Conservation (phyloP, 2,113 vertebrate genomes). For the Martes martes region DNA sequence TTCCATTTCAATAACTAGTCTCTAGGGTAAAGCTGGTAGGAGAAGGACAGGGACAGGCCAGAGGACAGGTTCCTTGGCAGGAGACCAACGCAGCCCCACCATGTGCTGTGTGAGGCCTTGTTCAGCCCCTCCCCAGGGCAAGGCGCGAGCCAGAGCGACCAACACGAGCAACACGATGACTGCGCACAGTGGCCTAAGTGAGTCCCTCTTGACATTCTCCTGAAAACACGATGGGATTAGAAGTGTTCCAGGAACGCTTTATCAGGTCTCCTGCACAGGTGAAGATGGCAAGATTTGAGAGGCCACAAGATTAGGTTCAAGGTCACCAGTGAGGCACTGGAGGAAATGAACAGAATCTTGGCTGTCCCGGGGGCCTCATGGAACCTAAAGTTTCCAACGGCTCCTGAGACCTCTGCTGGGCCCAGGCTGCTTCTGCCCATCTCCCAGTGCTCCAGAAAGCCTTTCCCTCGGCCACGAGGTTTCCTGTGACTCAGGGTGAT, state of each 20-base stretch:
- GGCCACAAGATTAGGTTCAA: neutral
- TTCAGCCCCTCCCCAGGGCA: too few species aligned
- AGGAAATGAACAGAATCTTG: neutral
- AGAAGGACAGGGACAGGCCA: neutral
- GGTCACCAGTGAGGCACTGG: neutral
- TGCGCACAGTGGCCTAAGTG: rapidly evolving
- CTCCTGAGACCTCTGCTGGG: neutral
- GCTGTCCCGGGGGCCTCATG: too few species aligned
- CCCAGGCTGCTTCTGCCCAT: neutral
- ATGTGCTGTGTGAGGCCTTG: neutral
- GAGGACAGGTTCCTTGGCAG: neutral
- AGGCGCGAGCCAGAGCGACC: too few species aligned
- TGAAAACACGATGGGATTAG: neutral
- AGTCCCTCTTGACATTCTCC: neutral
- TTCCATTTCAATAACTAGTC: neutral
- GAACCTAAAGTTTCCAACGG: neutral
- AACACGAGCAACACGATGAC: too few species aligned
- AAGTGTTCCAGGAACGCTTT: neutral
- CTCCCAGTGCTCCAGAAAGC: neutral
- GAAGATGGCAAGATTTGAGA: neutral
- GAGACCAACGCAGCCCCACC: neutral
- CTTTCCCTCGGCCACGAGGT: neutral
- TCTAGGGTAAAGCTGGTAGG: neutral
- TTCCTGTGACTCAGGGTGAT: neutral
- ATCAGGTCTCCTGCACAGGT: neutral